Evolutionary conservation across 35 echinoderm and acorn worm species (phyloP).

Genomic region (Apostichopus californicus): DNA sequence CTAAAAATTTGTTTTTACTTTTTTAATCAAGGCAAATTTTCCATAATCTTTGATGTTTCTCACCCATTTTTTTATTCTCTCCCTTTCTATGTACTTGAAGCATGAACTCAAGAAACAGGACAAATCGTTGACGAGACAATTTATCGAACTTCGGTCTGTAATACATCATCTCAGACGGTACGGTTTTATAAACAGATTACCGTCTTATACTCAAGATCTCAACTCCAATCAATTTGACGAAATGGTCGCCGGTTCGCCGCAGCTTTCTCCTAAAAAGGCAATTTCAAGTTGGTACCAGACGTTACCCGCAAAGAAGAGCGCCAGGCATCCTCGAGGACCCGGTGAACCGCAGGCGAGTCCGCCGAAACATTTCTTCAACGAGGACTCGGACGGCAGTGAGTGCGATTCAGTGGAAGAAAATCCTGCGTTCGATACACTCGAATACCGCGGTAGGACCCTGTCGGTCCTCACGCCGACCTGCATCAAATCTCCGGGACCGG

Average conservation of each 20-base stretch:
- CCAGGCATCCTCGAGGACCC: constrained; percentile 36
- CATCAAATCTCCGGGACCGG: constrained; percentile 17
- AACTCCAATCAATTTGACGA: constrained; percentile 6
- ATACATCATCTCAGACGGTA: constrained; percentile 58
- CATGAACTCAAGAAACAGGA: constrained; percentile 43
- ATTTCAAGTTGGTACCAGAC: constrained; percentile 54
- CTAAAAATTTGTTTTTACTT: too few relatives aligned
- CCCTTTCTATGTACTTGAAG: background rate
- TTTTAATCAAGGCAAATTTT: background rate
- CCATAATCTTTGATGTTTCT: background rate
- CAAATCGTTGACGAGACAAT: constrained; percentile 52
- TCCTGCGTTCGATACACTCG: background rate
- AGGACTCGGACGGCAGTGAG: constrained; percentile 24
- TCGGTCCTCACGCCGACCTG: constrained; percentile 51
- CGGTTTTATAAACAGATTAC: constrained; percentile 29
- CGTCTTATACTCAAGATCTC: constrained; percentile 32
- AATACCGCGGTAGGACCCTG: constrained; percentile 32
- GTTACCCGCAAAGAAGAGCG: constrained; percentile 12
- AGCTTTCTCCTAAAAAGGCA: constrained; percentile 16
- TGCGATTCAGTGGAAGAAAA: constrained; percentile 27
- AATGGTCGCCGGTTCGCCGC: constrained; percentile 21
- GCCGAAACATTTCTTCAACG: constrained; percentile 55
- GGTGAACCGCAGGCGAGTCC: constrained; percentile 38
- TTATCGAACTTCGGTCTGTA: constrained; percentile 51
- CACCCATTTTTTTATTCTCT: background rate